phyloP scores from a whole-genome alignment of 2,888 invertebrate species.

The Eilema griseolum region DNA sequence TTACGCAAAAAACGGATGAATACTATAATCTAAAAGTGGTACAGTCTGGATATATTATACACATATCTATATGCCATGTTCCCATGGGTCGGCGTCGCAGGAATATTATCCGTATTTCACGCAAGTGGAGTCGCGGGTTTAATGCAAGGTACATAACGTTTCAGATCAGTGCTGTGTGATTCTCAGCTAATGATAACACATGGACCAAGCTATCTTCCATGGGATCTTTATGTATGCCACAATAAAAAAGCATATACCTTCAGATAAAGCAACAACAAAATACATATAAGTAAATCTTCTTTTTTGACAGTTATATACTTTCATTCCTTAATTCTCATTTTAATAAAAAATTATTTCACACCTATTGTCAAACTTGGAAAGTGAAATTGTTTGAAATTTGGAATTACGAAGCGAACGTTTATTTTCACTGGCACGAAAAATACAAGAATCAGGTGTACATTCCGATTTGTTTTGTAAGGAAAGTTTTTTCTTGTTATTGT shows the following conservation, averaged over 20 bases:
- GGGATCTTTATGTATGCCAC: neutral
- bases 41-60: no score
- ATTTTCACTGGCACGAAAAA: constrained; percentile 41
- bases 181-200: no score
- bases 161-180: no score
- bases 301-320: constrained; percentile 2
- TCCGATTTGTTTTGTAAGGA: no score
- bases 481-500: no score
- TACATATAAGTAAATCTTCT: neutral
- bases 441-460: constrained; percentile 32
- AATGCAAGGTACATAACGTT: no score
- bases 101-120: no score
- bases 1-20: neutral
- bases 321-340: constrained; percentile 10
- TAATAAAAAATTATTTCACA: constrained; percentile 36
- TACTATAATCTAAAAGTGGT: no score
- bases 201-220: no score
- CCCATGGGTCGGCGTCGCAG: neutral
- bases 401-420: constrained; percentile 42
- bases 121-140: no score
- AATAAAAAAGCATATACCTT: no score
- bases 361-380: constrained; percentile 55
- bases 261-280: neutral
- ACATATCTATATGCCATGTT: neutral
- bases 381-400: constrained; percentile 52